Conservation (phyloP, 2,888 invertebrate species). For the Aspidapion aeneum region DNA sequence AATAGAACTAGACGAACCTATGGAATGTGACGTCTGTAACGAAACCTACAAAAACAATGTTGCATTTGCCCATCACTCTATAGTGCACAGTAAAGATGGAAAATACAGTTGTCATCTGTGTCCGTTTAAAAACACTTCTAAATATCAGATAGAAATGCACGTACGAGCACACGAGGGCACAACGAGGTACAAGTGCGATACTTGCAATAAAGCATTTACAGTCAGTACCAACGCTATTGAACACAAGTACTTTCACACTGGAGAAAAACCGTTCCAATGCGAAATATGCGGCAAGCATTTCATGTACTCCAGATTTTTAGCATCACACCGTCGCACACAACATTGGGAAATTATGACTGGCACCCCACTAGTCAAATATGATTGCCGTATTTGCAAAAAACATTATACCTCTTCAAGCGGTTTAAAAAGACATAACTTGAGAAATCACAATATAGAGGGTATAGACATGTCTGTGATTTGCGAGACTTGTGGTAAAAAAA, state of each 20-base stretch:
- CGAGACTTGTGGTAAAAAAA: conserved; percentile 43
- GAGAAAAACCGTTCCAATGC: conserved; percentile 43
- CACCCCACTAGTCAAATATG: conserved; percentile 42
- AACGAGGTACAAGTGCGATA: conserved; percentile 34
- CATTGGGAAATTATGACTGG: conserved; percentile 49
- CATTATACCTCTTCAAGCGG: conserved; percentile 43
- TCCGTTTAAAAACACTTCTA: conserved; percentile 31
- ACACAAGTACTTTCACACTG: conserved; percentile 50
- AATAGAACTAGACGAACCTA: conserved; percentile 40
- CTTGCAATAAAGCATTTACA: conserved; percentile 35
- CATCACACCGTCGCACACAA: conserved; percentile 50
- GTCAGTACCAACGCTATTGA: conserved; percentile 52
- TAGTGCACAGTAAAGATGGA: conserved; percentile 36
- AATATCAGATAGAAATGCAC: conserved; percentile 38
- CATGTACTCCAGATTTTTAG: conserved; percentile 52
- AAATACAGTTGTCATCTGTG: conserved; percentile 42
- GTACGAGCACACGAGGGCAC: conserved; percentile 34
- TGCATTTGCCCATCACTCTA: conserved; percentile 42
- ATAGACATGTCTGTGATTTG: conserved; percentile 50
- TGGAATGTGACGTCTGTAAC: conserved; percentile 53
- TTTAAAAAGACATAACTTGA: conserved; percentile 37
- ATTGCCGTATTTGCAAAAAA: conserved; percentile 44
- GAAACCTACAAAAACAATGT: conserved; percentile 49
- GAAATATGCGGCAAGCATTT: conserved; percentile 49
- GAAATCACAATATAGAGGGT: conserved; percentile 39